Evolutionary conservation across 2,888 invertebrate species (phyloP), one percentile per base, ranked within the genome.

Genomic region (Helicoverpa assulta): DNA sequence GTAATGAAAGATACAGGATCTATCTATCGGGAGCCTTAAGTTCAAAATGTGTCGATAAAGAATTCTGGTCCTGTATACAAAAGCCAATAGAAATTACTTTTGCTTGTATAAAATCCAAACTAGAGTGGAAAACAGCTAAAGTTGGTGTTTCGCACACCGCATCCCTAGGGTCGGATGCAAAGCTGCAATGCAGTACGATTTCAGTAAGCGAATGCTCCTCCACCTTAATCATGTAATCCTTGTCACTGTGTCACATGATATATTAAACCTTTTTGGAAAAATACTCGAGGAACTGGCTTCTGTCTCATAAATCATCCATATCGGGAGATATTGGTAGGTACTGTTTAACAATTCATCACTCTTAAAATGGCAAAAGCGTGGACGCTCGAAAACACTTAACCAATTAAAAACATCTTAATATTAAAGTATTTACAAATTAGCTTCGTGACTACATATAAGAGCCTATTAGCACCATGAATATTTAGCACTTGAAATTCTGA

Each of bases 231-330:
- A 29, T 21, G 37, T 43, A 18, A 1, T 60, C 18, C 50, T 26
- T 70, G 77, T 70, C 70, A 47, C 29, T 56, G 60, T n/a, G 4
- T 8, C 29, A 18, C 21, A 50, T 58, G 70, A 76, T 61, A 61
- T 26, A 68, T 68, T 54, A 50, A 75, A 75, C 18, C 16, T 75
- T n/a, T 53, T 54, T 58, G 54, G 29, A 54, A 75, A 53, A 8
- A 18, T 66, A n/a, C 18, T 50, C n/a, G 16, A 50, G 18, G 50
- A 50, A 50, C 50, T 50, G 16, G 43, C 43, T 43, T 16, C 43
- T 43, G 43, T 16, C 16, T 43, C 16, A 43, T 43, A 43, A 43
- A 43, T 43, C 43, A 43, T 43, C 43, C 14, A 43, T 43, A 16
- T 16, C 43, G 16, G 43, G 43, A 43, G 43, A 43, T 43, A 43